Evolutionary conservation across 1,140 invertebrate genomes (phyloP), one percentile per base, ranked within the genome.

Genomic region (Triops cancriformis): DNA sequence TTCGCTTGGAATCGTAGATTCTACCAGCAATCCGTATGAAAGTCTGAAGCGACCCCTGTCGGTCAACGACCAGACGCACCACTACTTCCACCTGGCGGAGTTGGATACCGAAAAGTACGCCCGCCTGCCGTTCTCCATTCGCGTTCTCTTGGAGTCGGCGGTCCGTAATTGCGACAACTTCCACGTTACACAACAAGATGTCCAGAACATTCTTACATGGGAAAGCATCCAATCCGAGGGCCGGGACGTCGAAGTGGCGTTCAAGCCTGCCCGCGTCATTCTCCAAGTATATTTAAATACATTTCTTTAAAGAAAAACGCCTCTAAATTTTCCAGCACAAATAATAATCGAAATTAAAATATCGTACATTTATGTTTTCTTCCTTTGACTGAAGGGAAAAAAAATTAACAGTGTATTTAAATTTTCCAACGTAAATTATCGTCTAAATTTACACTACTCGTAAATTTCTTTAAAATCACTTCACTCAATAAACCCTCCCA

Each of bases 111-210:
- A 37, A 42, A 73, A 78, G 51, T 78, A 74, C 41, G 72, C 72
- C 51, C 73, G 84, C 31, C 86, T 99, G n/a, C 98, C 98, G 0
- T 98, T 90, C 86, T 98, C 95, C 5, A 93, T 99, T 76, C 88
- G 96, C 83, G 91, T 98, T 9, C 86, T 99, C 1, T 86, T 99
- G 81, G 98, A 99, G 86, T 96, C 96, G 9, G 95, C 95, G 41
- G 91, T 99, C 0, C 87, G 98, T 77, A 97, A 97, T 86, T 99
- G 97, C 85, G 97, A 99, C 86, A 92, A 94, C 81, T 98, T 98
- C 83, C 94, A 97, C 84, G 89, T 95, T 7, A 89, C 90, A 72
- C 88, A 93, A 83, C 86, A 88, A 75, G 97, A 99, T 88, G 95
- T 99, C 0, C 85, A 93, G 78, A 96, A 92, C 80, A 93, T 99